Evolutionary conservation across 2,888 invertebrate genomes (phyloP).

Genomic region (Chrysodeixis includens): DNA sequence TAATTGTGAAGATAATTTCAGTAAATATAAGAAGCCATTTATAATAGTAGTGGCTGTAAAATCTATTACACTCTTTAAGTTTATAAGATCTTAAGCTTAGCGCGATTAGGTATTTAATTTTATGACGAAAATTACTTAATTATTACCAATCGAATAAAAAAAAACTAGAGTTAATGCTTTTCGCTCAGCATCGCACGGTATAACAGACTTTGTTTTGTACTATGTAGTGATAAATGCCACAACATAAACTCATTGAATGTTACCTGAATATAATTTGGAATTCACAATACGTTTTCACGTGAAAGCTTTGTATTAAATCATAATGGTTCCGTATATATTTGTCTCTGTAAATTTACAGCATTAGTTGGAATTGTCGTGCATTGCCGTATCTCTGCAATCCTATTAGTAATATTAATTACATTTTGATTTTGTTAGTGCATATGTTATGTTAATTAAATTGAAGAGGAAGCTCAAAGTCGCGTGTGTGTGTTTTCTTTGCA

Average conservation of each 20-base stretch:
- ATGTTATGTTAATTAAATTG: background rate
- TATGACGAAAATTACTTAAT: too few species aligned
- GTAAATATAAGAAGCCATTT: too few species aligned
- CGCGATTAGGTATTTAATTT: too few species aligned
- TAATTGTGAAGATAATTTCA: too few species aligned
- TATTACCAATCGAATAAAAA: too few species aligned
- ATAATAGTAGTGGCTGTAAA: too few species aligned
- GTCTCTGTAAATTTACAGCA: slow-evolving; percentile 15
- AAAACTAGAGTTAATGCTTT: too few species aligned
- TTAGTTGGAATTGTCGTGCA: slow-evolving; percentile 15
- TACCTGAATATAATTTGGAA: background rate
- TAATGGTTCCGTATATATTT: slow-evolving; percentile 6
- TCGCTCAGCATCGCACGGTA: too few species aligned
- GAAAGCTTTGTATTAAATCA: background rate
- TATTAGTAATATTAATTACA: slow-evolving; percentile 7
- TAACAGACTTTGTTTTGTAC: too few species aligned
- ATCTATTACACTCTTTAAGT: too few species aligned
- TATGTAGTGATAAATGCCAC: too few species aligned
- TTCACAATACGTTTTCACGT: background rate
- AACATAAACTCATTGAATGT: background rate
- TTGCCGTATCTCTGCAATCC: slow-evolving; percentile 14
- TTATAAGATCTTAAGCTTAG: too few species aligned
- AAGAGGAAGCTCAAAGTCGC: background rate
- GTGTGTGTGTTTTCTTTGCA: background rate
- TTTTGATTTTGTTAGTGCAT: background rate